phyloP scores from a whole-genome alignment of 2,888 invertebrate genomes.

The Acleris holmiana region DNA sequence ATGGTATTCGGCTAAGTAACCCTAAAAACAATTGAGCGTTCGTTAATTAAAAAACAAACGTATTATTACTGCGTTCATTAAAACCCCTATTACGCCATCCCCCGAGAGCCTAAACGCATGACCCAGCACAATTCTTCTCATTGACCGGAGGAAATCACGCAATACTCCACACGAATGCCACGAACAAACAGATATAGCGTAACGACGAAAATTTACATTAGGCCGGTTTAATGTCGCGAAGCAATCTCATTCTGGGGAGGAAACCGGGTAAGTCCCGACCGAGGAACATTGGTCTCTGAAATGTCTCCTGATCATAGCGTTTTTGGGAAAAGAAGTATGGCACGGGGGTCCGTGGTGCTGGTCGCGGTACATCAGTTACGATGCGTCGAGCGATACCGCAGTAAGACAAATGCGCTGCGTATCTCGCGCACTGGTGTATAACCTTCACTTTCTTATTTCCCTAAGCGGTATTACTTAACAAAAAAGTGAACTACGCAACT shows the following conservation, averaged over 20 bases:
- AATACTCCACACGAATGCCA: constrained; percentile 51
- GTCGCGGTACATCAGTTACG: constrained; percentile 66
- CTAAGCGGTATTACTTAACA: constrained; percentile 47
- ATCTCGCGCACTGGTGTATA: constrained; percentile 62
- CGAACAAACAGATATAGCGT: constrained; percentile 69
- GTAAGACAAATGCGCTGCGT: constrained; percentile 74
- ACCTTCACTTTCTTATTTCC: constrained; percentile 70
- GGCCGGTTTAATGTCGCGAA: constrained; percentile 79
- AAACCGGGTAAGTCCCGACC: constrained; percentile 64
- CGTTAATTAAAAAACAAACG: constrained; percentile 51
- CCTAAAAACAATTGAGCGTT: not conserved
- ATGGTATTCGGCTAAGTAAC: too few relatives aligned
- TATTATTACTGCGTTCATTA: constrained; percentile 49
- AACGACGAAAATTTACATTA: constrained; percentile 80
- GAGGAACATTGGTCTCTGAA: constrained; percentile 55
- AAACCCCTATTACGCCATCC: constrained; percentile 46
- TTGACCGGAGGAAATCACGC: constrained; percentile 67
- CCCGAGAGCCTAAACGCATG: constrained; percentile 46
- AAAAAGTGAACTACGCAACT: constrained; percentile 28
- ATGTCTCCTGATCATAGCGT: constrained; percentile 45
- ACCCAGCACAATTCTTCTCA: constrained; percentile 50
- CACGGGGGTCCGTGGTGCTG: constrained; percentile 51
- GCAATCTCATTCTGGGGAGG: constrained; percentile 79
- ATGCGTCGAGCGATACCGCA: constrained; percentile 71
- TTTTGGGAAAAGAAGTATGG: constrained; percentile 46